Evolutionary conservation across 2,888 invertebrate species (phyloP).

Genomic region (Ecdyonurus torrentis): DNA sequence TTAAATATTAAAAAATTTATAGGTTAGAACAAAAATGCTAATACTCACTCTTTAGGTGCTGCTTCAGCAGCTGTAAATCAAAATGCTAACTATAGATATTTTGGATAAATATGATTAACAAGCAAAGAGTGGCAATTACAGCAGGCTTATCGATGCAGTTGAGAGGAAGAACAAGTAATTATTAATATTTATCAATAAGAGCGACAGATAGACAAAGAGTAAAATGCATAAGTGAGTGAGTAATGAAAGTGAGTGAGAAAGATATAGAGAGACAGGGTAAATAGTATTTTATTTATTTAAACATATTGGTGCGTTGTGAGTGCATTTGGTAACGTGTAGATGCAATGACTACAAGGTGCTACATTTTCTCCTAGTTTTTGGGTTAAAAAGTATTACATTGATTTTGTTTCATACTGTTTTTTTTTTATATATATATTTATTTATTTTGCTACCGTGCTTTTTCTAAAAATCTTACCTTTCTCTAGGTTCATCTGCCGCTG

Average conservation of each 20-base stretch:
- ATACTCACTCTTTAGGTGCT: constrained; percentile 17
- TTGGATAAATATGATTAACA: background rate
- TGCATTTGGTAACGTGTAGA: background rate
- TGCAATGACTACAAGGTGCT: background rate
- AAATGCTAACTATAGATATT: background rate
- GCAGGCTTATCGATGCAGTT: background rate
- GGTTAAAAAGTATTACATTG: background rate
- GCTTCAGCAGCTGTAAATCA: constrained; percentile 22
- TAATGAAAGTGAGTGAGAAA: constrained; percentile 4
- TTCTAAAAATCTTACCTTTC: constrained; percentile 61
- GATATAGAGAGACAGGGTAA: constrained; percentile 9
- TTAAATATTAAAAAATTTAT: no score
- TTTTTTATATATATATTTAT: background rate
- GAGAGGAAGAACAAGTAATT: constrained; percentile 14
- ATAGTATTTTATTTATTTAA: background rate
- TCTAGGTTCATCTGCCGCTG: constrained; percentile 90
- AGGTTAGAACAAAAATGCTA: no score
- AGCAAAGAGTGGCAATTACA: background rate
- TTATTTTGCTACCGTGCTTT: background rate
- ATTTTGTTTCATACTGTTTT: background rate
- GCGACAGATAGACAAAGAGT: constrained; percentile 5
- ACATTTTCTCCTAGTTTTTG: background rate
- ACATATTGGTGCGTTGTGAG: background rate
- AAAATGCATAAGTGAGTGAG: constrained; percentile 1
- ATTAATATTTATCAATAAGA: constrained; percentile 5